These are phyloP conservation scores for Seira ritae DNA, from an alignment of 2,888 invertebrate genomes.

Conservation along the genomic window DNA sequence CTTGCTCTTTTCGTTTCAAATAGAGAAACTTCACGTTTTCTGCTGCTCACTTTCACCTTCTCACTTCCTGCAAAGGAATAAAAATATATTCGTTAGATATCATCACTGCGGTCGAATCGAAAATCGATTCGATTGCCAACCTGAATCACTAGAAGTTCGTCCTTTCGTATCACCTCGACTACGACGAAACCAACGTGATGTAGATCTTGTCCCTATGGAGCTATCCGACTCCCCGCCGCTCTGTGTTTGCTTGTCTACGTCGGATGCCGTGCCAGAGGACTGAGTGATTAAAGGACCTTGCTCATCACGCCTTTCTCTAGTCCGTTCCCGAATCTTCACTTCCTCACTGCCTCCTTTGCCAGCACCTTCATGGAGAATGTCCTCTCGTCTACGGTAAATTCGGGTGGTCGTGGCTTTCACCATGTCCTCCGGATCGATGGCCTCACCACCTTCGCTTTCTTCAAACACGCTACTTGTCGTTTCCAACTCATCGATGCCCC, in stretches of 20 bases:
- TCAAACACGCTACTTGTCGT: constrained; percentile 74
- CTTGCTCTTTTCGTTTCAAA: constrained; percentile 68
- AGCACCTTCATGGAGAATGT: constrained; percentile 84
- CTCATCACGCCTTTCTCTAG: constrained; percentile 32
- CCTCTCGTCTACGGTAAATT: constrained; percentile 81
- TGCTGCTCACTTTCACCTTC: constrained; percentile 63
- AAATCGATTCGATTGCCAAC: constrained; percentile 45
- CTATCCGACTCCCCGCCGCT: constrained; percentile 61
- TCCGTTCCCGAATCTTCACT: constrained; percentile 15
- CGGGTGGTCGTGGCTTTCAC: constrained; percentile 60
- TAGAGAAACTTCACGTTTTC: constrained; percentile 59
- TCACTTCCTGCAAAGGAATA: constrained; percentile 66
- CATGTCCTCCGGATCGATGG: constrained; percentile 75
- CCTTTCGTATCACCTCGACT: constrained; percentile 68
- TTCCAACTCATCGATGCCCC: constrained; percentile 77
- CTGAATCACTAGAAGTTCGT: constrained; percentile 73
- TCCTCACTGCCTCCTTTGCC: constrained; percentile 79
- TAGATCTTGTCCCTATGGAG: constrained; percentile 69
- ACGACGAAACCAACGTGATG: constrained; percentile 71
- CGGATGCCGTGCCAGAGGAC: constrained; percentile 31
- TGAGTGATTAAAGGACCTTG: not conserved
- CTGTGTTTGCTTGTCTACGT: constrained; percentile 53
- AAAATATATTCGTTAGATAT: too few relatives aligned
- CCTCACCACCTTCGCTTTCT: constrained; percentile 77
- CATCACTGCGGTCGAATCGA: not conserved